These are phyloP conservation scores for Petrocephalus schoutedeni DNA, from an alignment of 2,797 vertebrate genomes.

Conservation along the genomic window DNA sequence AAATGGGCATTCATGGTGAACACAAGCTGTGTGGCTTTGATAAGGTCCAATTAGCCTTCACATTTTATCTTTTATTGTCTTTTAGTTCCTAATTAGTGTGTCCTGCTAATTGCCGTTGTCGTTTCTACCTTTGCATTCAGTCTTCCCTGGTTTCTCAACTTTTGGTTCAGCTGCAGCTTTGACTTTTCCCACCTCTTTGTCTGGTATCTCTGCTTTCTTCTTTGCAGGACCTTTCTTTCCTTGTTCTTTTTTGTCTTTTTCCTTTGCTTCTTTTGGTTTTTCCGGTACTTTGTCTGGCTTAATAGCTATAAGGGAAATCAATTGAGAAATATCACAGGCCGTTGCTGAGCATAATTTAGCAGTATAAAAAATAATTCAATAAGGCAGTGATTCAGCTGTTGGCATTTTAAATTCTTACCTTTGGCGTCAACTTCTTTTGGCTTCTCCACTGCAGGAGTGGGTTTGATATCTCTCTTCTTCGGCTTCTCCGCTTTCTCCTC, in stretches of 20 bases:
- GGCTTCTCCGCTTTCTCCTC: neutral
- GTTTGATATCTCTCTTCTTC: neutral
- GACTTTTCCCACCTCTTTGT: neutral
- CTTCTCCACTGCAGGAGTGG: neutral
- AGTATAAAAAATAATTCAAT: neutral
- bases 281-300: neutral
- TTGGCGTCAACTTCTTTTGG: neutral
- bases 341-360: neutral
- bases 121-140: neutral
- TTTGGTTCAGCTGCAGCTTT: neutral
- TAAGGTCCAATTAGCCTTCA: neutral
- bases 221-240: neutral
- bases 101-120: neutral
- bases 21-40: neutral
- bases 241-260: neutral
- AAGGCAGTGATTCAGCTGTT: neutral
- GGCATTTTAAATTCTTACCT: neutral
- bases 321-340: neutral
- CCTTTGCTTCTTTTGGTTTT: neutral
- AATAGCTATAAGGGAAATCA: conserved; percentile 1
- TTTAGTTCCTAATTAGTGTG: neutral
- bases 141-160: neutral
- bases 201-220: neutral
- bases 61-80: neutral
- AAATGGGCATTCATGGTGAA: neutral